Base-by-base conservation (phyloP, 2,888 invertebrate species). In the Cosmopolites sordidus region DNA sequence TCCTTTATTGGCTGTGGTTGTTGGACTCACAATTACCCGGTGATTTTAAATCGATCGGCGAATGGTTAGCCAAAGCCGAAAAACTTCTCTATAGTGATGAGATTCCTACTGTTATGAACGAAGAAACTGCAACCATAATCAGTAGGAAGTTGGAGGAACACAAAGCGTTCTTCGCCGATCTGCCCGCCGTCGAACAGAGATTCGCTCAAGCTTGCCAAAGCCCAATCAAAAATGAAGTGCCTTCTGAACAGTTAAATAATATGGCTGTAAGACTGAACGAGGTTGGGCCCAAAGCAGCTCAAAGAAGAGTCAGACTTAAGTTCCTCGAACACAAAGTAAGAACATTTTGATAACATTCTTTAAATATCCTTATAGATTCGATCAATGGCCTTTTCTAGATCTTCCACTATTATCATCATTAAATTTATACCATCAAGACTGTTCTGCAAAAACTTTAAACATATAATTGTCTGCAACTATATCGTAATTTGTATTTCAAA, bases 41-140 rank as follows among this genome's bases (percentile, higher is more conserved):
- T 37, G 89, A 90, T 65, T 85, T 96, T 63, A 88, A 89, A 53
- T 80, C 83, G 59, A 82, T 93, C 12, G 95, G 92, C 46, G 89
- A 90, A 71, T 96, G 96, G 94, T 75, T 97, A 46, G 87, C 89
- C 56, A 84, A 84, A 63, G 96, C 94, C 14, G 93, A 94, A 72
- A 84, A 85, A 66, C 75, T 91, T 45, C 74, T 93, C 45, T 81
- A 85, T 61, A 86, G 86, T 61, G 89, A 92, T 68, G 88, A 92
- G 70, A 86, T 92, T 66, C 89, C 92, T 4, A 81, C 83, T 38
- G 82, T 80, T 47, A 87, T 92, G 82, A 92, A 93, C 67, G 92
- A 93, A 75, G 88, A 89, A 73, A 91, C 92, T 33, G 92, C 92
- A 16, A 84, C 87, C 16, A 83, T 92, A 51, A 90, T 92, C 59